Evolutionary conservation across 2,113 vertebrate genomes (phyloP).

Genomic region (Amblyopsis rosae): DNA sequence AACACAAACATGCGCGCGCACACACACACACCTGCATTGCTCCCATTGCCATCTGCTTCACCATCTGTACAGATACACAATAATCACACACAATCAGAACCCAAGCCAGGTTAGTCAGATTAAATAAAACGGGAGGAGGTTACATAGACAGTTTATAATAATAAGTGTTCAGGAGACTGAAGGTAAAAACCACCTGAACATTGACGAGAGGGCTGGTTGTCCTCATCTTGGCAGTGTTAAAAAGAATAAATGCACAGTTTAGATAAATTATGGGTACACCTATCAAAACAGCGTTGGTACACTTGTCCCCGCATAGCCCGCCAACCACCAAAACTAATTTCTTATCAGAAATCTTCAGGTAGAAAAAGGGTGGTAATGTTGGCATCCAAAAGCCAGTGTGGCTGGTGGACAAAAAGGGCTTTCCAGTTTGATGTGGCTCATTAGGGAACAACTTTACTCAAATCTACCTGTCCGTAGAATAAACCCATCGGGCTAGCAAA

Average conservation of each 20-base stretch:
- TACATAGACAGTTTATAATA: conserved; percentile 15
- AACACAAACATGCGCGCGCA: conserved; percentile 13
- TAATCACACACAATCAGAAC: conserved; percentile 66
- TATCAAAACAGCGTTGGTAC: not conserved
- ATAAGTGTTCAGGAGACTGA: conserved; percentile 20
- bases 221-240: not conserved
- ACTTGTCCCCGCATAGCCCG: not conserved
- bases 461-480: no score
- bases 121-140: not conserved
- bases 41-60: conserved; percentile 77
- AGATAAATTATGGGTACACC: not conserved
- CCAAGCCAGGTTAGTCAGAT: conserved; percentile 45
- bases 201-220: conserved; percentile 10
- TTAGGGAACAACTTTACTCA: not conserved
- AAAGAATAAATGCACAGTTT: conserved; percentile 5
- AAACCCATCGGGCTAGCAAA: no score
- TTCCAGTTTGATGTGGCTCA: not conserved
- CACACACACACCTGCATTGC: conserved; percentile 59
- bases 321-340: not conserved
- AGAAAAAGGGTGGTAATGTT: not conserved
- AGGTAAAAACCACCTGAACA: conserved; percentile 13
- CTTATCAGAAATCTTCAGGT: not conserved
- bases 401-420: conserved; percentile 1
- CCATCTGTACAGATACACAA: conserved; percentile 76
- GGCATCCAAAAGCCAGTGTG: conserved; percentile 22